Evolutionary conservation across 2,113 vertebrate genomes (phyloP).

Genomic region (Passer montanus): DNA sequence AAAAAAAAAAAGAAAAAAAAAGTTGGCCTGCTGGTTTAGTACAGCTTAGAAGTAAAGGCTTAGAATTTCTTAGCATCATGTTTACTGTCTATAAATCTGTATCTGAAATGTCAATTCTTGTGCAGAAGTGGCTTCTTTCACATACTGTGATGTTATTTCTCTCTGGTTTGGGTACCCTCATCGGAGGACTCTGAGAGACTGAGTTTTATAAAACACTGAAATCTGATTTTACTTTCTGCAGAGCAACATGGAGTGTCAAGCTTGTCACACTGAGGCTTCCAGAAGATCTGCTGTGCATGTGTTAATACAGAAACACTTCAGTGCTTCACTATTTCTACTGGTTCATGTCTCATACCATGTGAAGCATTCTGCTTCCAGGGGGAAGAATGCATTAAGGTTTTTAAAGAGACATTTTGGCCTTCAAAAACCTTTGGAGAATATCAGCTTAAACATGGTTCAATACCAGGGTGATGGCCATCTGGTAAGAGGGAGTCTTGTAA

Average conservation of each 20-base stretch:
- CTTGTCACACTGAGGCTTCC: neutral
- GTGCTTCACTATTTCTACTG: neutral
- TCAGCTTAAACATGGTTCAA: accelerated
- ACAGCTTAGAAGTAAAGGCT: neutral
- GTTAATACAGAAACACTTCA: accelerated
- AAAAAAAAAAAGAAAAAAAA: neutral
- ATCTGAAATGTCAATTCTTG: neutral
- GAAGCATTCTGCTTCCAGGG: neutral
- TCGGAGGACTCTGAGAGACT: neutral
- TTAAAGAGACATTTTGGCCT: neutral
- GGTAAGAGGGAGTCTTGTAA: accelerated
- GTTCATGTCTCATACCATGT: neutral
- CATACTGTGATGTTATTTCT: neutral
- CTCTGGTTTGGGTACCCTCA: neutral
- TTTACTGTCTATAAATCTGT: neutral
- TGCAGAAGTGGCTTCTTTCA: neutral
- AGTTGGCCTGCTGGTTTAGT: neutral
- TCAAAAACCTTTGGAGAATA: neutral
- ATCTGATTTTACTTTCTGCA: neutral
- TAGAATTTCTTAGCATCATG: neutral
- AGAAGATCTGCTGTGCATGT: neutral
- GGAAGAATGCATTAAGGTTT: neutral
- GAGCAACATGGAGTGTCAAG: neutral
- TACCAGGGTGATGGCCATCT: neutral
- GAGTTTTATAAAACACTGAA: neutral